Conservation (phyloP, 1,140 invertebrate species). For the Panulirus ornatus region DNA sequence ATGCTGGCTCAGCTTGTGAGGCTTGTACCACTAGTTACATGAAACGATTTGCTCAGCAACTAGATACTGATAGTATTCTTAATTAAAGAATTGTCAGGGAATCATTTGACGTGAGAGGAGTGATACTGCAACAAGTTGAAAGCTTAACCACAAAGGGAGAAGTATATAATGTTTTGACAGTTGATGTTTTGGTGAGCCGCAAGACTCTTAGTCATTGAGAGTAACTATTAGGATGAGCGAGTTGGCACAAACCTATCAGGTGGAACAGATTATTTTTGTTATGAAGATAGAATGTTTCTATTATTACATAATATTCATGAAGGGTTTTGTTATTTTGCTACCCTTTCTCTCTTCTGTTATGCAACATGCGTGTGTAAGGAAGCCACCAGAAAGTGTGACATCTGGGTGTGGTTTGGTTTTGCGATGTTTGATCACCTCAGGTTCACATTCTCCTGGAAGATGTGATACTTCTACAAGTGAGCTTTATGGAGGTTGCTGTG, state of each 20-base stretch:
- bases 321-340: slow-evolving; percentile 55
- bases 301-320: slow-evolving; percentile 43
- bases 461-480: neutral
- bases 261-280: slow-evolving; percentile 55
- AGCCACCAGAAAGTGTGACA: slow-evolving; percentile 54
- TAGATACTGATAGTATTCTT: slow-evolving; percentile 57
- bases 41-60: slow-evolving; percentile 57
- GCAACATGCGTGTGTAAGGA: slow-evolving; percentile 49
- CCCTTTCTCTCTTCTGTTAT: slow-evolving; percentile 52
- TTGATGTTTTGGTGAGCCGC: slow-evolving; percentile 48
- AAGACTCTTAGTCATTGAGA: slow-evolving; percentile 57
- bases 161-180: slow-evolving; percentile 37
- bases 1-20: slow-evolving; percentile 45
- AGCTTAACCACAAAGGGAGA: slow-evolving; percentile 20
- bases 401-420: slow-evolving; percentile 37
- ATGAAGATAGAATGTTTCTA: slow-evolving; percentile 48
- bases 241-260: slow-evolving; percentile 61
- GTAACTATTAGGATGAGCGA: slow-evolving; percentile 53
- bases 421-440: slow-evolving; percentile 40
- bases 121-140: slow-evolving; percentile 30
- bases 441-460: slow-evolving; percentile 6
- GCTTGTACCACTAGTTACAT: slow-evolving; percentile 55
- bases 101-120: slow-evolving; percentile 26
- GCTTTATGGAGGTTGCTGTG: slow-evolving; percentile 37
- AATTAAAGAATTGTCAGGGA: slow-evolving; percentile 53